phyloP scores from a whole-genome alignment of 2,888 invertebrate genomes.

The Cyclophora punctaria region DNA sequence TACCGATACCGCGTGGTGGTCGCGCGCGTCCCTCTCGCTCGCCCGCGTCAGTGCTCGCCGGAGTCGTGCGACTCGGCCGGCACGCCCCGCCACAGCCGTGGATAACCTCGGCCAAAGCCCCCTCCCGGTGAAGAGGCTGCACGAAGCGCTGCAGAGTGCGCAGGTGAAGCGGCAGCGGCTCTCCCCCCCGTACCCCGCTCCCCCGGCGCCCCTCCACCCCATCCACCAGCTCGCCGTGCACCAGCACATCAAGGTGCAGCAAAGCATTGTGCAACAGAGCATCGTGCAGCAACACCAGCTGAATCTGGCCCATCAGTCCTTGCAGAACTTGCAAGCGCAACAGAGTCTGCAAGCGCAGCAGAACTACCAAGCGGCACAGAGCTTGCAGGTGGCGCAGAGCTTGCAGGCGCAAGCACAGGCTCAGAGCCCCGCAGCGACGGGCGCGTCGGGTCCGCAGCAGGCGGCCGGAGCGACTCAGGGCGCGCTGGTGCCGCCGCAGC shows the following conservation, averaged over 20 bases:
- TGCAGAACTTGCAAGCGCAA: conserved; percentile 58
- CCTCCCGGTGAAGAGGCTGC: conserved; percentile 76
- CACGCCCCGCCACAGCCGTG: conserved; percentile 73
- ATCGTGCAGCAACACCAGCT: conserved; percentile 68
- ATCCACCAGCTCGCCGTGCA: conserved; percentile 67
- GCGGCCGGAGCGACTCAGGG: conserved; percentile 54
- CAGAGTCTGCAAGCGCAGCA: conserved; percentile 46
- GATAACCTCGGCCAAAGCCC: conserved; percentile 74
- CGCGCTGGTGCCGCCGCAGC: conserved; percentile 67
- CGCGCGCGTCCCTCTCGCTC: conserved; percentile 60
- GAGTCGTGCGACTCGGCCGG: conserved; percentile 73
- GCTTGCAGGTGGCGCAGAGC: conserved; percentile 46
- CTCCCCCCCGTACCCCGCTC: conserved; percentile 75
- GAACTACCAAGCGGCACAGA: conserved; percentile 33
- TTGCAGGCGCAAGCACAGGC: conserved; percentile 35
- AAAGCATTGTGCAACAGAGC: conserved; percentile 67
- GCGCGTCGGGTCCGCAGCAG: conserved; percentile 54
- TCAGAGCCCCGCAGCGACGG: conserved; percentile 56
- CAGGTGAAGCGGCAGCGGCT: conserved; percentile 78
- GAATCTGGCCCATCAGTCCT: conserved; percentile 65
- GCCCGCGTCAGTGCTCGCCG: conserved; percentile 70
- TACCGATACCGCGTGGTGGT: conserved; percentile 53
- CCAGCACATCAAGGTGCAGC: conserved; percentile 69
- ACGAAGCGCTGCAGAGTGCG: conserved; percentile 76
- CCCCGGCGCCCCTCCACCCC: conserved; percentile 58